These are phyloP conservation scores for Chelmon rostratus DNA, from an alignment of 2,797 vertebrate species.

Conservation along the genomic window DNA sequence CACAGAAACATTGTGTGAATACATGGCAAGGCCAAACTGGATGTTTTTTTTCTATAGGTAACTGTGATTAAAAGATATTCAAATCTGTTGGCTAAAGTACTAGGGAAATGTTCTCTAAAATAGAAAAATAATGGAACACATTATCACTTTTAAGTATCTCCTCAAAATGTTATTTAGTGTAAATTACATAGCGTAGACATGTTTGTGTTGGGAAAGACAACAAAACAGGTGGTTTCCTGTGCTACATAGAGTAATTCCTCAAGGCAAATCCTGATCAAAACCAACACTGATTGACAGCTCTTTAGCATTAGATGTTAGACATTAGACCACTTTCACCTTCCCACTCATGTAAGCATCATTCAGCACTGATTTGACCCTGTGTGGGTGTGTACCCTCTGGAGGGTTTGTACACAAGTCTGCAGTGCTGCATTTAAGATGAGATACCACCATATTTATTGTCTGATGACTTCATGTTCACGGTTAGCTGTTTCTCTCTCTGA, in stretches of 20 bases:
- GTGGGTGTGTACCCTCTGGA: background rate
- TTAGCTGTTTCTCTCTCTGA: constrained; percentile 19
- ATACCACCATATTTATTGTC: constrained; percentile 15
- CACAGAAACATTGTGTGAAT: background rate
- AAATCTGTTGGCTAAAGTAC: background rate
- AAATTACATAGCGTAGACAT: background rate
- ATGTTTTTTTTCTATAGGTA: background rate
- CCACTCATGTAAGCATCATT: constrained; percentile 1
- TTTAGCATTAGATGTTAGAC: background rate
- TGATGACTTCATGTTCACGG: background rate
- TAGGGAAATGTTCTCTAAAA: background rate
- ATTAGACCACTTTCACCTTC: constrained; percentile 19
- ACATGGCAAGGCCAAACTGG: background rate
- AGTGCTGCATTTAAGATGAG: constrained; percentile 23
- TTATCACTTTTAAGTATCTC: background rate
- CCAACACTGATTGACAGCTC: background rate
- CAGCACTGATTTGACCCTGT: constrained; percentile 17
- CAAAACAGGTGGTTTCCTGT: background rate
- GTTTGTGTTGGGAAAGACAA: background rate
- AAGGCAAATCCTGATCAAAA: background rate
- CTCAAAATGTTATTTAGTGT: background rate
- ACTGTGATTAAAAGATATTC: background rate
- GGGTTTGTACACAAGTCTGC: background rate
- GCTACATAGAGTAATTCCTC: background rate
- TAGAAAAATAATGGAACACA: background rate